Evolutionary conservation across 2,797 vertebrate genomes (phyloP).

Genomic region (Phaenicophaeus curvirostris): DNA sequence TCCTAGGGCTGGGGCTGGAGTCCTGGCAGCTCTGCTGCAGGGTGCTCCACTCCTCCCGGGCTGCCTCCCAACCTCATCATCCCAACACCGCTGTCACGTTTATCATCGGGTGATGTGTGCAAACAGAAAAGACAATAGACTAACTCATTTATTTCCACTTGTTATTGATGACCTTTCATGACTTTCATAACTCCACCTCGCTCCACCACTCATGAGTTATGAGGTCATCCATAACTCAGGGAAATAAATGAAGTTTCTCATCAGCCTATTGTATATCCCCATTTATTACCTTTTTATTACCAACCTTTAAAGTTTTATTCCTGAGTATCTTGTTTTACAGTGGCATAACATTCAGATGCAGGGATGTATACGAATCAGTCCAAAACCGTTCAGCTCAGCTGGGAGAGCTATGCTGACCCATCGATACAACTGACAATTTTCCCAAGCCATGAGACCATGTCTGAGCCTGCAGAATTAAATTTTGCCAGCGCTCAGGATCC

Average conservation of each 20-base stretch:
- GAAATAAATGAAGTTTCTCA: conserved; percentile 60
- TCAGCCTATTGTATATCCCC: conserved; percentile 49
- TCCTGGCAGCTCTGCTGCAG: neutral
- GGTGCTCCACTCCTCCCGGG: neutral
- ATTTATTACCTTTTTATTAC: conserved; percentile 64
- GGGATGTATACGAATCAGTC: neutral
- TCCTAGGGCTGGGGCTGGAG: neutral
- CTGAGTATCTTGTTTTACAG: conserved; percentile 36
- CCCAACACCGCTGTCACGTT: neutral
- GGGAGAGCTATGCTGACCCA: neutral
- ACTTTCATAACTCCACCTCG: conserved; percentile 7
- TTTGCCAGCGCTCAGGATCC: neutral
- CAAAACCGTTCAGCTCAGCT: neutral
- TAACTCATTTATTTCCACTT: conserved; percentile 33
- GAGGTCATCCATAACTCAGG: conserved; percentile 37
- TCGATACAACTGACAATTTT: neutral
- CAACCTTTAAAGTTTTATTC: conserved; percentile 64
- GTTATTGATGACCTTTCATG: conserved; percentile 60
- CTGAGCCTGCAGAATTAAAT: neutral
- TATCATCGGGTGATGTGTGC: neutral
- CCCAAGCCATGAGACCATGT: neutral
- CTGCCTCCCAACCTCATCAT: neutral
- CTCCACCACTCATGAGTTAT: conserved; percentile 45
- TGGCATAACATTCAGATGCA: conserved; percentile 15
- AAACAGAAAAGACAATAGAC: conserved; percentile 23